These are phyloP conservation scores for Nasonovia ribisnigri DNA, from an alignment of 2,888 invertebrate species.

Conservation along the genomic window DNA sequence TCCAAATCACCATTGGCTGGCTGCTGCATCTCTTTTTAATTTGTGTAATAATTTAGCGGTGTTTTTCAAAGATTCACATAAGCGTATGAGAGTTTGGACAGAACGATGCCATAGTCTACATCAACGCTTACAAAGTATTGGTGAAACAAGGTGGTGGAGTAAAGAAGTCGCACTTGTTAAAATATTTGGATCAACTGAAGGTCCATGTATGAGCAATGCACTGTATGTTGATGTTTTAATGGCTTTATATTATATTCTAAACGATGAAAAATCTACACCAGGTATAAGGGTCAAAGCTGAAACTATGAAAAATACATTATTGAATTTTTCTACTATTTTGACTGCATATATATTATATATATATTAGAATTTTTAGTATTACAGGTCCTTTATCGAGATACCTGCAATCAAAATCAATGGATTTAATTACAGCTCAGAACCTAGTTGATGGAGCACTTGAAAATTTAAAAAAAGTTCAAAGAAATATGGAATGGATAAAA, in stretches of 20 bases:
- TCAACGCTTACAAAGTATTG: slow-evolving; percentile 19
- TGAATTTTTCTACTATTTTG: no score
- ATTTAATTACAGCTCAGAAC: slow-evolving; percentile 30
- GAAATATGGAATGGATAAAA: slow-evolving; percentile 37
- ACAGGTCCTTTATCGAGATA: slow-evolving; percentile 27
- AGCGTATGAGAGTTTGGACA: slow-evolving; percentile 57
- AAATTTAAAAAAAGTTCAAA: no score
- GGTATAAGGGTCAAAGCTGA: slow-evolving; percentile 31
- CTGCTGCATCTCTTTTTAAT: slow-evolving; percentile 62
- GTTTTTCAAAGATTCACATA: slow-evolving; percentile 59
- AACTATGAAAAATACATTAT: neutral
- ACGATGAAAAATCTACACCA: slow-evolving; percentile 1
- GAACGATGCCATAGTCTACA: slow-evolving; percentile 15
- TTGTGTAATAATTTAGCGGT: slow-evolving; percentile 34
- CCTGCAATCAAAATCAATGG: slow-evolving; percentile 32
- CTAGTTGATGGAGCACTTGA: slow-evolving; percentile 35
- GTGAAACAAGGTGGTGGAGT: slow-evolving; percentile 36
- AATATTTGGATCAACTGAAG: slow-evolving; percentile 30
- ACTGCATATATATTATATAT: slow-evolving; percentile 1
- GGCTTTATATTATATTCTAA: neutral
- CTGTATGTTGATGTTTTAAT: slow-evolving; percentile 33
- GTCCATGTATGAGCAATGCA: slow-evolving; percentile 12
- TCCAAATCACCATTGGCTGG: slow-evolving; percentile 53
- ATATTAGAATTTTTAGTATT: slow-evolving; percentile 26
- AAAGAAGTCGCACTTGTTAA: slow-evolving; percentile 36